Evolutionary conservation across 2,888 invertebrate genomes (phyloP), one percentile per base, ranked within the genome.

Genomic region (Hypomecis atomaria): DNA sequence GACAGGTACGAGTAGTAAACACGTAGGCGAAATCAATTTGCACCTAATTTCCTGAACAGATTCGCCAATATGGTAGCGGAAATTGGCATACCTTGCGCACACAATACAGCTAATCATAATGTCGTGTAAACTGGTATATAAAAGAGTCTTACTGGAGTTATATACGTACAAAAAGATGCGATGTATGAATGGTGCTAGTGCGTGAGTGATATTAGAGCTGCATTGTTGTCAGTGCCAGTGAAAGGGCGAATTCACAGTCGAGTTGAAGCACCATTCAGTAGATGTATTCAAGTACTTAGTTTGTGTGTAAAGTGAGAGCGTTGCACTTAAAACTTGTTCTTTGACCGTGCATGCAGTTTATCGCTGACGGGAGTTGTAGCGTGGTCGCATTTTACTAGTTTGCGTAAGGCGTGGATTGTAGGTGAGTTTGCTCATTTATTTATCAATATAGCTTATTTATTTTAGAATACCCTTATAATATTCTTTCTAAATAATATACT

Each of bases 21-120:
- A 58, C 52, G 34, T 44, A 42, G 47, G 48, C 45, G 53, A 61
- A 61, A 54, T 61, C 50, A 67, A 60, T 67, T 64, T 40, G 62
- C 13, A 64, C 56, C 57, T 57, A 60, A 64, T 69, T 62, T 61
- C 67, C 69, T 66, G 59, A 67, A 65, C 59, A 70, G 69, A 63
- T 69, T 70, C 74, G 78, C 78, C 73, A 78, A 85, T 86, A 78
- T 83, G 79, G 76, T 68, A 66, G 71, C 62, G 82, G 69, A 81
- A 84, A 88, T 86, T 65, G 37, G 55, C 67, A 53, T 61, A 48
- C 47, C 65, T 43, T 34, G 36, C 75, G 82, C 70, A 67, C 72
- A 71, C 58, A 58, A 58, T 67, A 71, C 71, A 58, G 61, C 53
- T 60, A 34, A 47, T 59, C 53, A 62, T 52, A 6, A 40, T 52